Evolutionary conservation across 64 coral and sea anemone genomes (phyloP).

Genomic region (Porites lutea): DNA sequence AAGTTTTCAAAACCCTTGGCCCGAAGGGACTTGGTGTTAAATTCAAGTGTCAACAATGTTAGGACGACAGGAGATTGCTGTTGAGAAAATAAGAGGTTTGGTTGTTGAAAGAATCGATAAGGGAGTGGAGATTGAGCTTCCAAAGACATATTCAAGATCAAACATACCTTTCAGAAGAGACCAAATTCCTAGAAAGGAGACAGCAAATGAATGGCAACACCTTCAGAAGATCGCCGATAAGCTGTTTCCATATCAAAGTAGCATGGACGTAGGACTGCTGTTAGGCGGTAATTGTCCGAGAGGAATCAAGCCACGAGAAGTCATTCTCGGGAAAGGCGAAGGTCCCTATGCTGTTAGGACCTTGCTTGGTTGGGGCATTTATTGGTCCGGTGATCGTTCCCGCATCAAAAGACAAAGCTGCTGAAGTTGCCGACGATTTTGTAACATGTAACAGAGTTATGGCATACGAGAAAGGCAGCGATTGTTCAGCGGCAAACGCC

Average conservation of each 20-base stretch:
- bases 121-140: slow-evolving; percentile 37
- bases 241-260: slow-evolving; percentile 32
- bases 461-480: too few species aligned
- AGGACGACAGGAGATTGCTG: slow-evolving; percentile 37
- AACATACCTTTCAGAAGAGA: background rate
- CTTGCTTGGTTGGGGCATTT: too few species aligned
- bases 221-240: slow-evolving; percentile 19
- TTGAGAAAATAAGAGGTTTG: slow-evolving; percentile 19
- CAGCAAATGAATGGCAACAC: slow-evolving; percentile 48
- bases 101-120: slow-evolving; percentile 52
- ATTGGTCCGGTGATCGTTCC: too few species aligned
- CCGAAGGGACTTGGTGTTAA: too few species aligned
- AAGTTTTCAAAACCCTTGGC: too few species aligned
- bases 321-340: slow-evolving; percentile 52
- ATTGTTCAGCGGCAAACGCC: too few species aligned
- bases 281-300: slow-evolving; percentile 69
- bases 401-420: too few species aligned
- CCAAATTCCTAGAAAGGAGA: background rate
- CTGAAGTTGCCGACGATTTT: too few species aligned
- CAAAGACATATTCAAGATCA: slow-evolving; percentile 42
- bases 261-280: slow-evolving; percentile 44
- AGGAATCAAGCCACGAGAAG: slow-evolving; percentile 53
- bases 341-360: too few species aligned
- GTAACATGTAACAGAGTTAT: too few species aligned
- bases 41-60: too few species aligned